Evolutionary conservation across 2,113 vertebrate species (phyloP).

Genomic region (Thinocorus orbignyianus): DNA sequence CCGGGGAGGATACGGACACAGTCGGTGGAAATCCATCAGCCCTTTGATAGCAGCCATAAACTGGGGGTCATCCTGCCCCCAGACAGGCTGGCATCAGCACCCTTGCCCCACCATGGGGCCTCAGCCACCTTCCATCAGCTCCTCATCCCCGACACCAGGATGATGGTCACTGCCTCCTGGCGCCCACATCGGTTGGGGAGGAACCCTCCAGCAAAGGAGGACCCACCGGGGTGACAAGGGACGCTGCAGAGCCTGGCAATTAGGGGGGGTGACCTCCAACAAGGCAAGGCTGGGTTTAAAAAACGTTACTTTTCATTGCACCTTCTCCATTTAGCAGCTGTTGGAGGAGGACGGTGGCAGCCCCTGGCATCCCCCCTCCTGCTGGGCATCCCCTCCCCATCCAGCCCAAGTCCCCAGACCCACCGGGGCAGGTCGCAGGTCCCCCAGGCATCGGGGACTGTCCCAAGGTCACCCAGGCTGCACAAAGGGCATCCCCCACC

Average conservation of each 20-base stretch:
- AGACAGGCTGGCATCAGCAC: background rate
- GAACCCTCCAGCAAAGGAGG: background rate
- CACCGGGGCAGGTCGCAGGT: background rate
- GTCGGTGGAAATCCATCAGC: background rate
- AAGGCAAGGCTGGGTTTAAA: background rate
- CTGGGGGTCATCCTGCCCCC: background rate
- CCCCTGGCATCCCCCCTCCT: background rate
- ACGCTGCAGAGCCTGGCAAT: fast-evolving
- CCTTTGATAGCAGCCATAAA: conserved; percentile 10
- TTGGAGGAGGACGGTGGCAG: fast-evolving
- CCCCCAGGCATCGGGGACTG: background rate
- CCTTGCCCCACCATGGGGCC: background rate
- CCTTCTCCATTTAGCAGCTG: background rate
- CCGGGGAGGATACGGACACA: background rate
- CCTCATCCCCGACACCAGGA: fast-evolving
- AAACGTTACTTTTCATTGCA: fast-evolving
- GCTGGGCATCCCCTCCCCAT: background rate
- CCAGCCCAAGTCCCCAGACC: background rate
- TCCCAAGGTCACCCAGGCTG: background rate
- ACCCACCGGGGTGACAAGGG: background rate
- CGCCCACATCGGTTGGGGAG: fast-evolving
- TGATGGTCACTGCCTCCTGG: background rate
- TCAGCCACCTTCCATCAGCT: background rate
- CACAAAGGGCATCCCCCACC: background rate
- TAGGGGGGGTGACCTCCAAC: background rate